phyloP scores from a whole-genome alignment of 1,140 invertebrate genomes.

The Apolygus lucorum region DNA sequence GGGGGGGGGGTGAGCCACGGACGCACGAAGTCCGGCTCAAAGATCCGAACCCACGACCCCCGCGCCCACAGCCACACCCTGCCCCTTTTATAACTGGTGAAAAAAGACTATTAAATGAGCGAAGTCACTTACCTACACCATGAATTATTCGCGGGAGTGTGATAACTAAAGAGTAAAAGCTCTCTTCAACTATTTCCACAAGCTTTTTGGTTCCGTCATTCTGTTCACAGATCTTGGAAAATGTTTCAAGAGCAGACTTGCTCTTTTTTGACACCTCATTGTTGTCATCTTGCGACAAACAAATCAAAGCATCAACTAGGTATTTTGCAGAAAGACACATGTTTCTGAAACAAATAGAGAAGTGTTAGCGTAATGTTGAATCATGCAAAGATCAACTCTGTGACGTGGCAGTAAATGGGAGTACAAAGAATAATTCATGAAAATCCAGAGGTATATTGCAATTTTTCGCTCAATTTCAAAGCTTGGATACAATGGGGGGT shows the following conservation, averaged over 20 bases:
- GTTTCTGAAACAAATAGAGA: constrained; percentile 31
- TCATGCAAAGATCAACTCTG: too few relatives aligned
- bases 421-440: too few relatives aligned
- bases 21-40: too few relatives aligned
- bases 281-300: constrained; percentile 31
- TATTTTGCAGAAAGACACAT: constrained; percentile 26
- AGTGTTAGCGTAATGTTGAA: too few relatives aligned
- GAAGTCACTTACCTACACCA: constrained; percentile 27
- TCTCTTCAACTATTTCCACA: constrained; percentile 30
- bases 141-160: constrained; percentile 29
- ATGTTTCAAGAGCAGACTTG: constrained; percentile 7
- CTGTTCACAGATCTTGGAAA: constrained; percentile 13
- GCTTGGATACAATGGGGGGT: too few relatives aligned
- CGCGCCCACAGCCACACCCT: too few relatives aligned
- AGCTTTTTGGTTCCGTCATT: constrained; percentile 20
- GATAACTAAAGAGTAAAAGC: constrained; percentile 30
- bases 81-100: too few relatives aligned
- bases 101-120: too few relatives aligned
- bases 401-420: too few relatives aligned
- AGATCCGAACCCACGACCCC: too few relatives aligned
- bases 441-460: too few relatives aligned
- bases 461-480: too few relatives aligned
- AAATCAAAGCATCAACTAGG: constrained; percentile 29
- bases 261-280: constrained; percentile 19
- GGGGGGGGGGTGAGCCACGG: background rate